Evolutionary conservation across 2,113 vertebrate species (phyloP), one percentile per base, ranked within the genome.

Genomic region (Dolichotis patagonum): DNA sequence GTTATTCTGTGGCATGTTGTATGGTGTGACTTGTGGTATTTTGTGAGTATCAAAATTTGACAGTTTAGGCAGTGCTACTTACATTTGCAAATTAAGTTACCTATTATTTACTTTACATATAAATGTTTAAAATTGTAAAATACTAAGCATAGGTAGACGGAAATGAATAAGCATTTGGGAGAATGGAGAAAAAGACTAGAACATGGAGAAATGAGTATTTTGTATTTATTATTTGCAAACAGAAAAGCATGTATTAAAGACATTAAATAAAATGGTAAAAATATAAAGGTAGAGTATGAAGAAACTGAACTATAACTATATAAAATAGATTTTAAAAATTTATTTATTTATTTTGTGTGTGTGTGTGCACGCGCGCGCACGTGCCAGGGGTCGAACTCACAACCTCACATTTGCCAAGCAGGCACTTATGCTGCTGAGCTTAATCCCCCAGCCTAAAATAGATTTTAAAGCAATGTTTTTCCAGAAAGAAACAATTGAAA

Each of bases 401-500:
- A n/a, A n/a, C n/a, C n/a, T n/a, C n/a, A n/a, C n/a, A n/a, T n/a
- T n/a, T n/a, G n/a, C n/a, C n/a, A n/a, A n/a, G n/a, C n/a, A n/a
- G n/a, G n/a, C n/a, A n/a, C n/a, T n/a, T n/a, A n/a, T n/a, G n/a
- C n/a, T n/a, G n/a, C n/a, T n/a, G n/a, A n/a, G n/a, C n/a, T n/a
- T n/a, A n/a, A n/a, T n/a, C n/a, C n/a, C n/a, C n/a, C n/a, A n/a
- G n/a, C n/a, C n/a, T n/a, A n/a, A 49, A 8, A 7, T 67, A 24
- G 30, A 75, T 95, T 65, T 83, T 77, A 95, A 84, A 90, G 16
- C 17, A 84, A 94, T 26, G 62, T 88, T 65, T 88, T 65, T 85
- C 46, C 13, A 46, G 88, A 95, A n/a, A 20, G 6, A 11, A 65
- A 6, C 13, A 3, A 20, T 35, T 2, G 4, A 24, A 90, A 80